These are phyloP conservation scores for Abramis brama DNA, from an alignment of 2,113 vertebrate genomes.

Conservation along the genomic window DNA sequence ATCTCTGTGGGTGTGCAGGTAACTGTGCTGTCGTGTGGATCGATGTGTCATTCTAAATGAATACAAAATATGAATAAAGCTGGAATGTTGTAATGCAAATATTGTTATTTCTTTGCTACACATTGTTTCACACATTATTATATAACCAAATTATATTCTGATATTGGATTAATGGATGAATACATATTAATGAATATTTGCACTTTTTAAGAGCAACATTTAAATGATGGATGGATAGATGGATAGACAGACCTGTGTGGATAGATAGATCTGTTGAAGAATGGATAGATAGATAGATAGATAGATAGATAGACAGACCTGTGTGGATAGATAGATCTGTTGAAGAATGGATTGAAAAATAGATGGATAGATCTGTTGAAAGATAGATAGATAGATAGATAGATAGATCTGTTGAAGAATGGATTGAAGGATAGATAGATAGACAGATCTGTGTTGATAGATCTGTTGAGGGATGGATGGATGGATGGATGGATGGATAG, in stretches of 20 bases:
- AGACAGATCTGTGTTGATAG: too few species aligned
- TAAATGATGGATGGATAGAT: not conserved
- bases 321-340: too few species aligned
- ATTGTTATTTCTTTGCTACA: not conserved
- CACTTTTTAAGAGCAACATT: not conserved
- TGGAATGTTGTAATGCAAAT: not conserved
- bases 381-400: not conserved
- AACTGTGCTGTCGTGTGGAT: slow-evolving; percentile 12
- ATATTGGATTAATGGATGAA: not conserved
- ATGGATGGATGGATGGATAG: too few species aligned
- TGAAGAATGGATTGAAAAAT: too few species aligned
- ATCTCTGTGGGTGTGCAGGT: slow-evolving; percentile 39
- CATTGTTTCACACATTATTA: not conserved
- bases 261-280: too few species aligned
- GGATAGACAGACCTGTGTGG: too few species aligned
- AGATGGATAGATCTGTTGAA: too few species aligned
- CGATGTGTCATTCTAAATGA: slow-evolving; percentile 30
- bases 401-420: too few species aligned
- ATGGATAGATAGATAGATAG: too few species aligned
- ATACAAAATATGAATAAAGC: slow-evolving; percentile 35
- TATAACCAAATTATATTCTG: not conserved
- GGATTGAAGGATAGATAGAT: not conserved
- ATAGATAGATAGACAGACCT: not conserved
- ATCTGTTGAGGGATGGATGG: too few species aligned
- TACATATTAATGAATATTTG: not conserved